Evolutionary conservation across 1,140 invertebrate species (phyloP), one percentile per base, ranked within the genome.

Genomic region (Psilanteris sp.): DNA sequence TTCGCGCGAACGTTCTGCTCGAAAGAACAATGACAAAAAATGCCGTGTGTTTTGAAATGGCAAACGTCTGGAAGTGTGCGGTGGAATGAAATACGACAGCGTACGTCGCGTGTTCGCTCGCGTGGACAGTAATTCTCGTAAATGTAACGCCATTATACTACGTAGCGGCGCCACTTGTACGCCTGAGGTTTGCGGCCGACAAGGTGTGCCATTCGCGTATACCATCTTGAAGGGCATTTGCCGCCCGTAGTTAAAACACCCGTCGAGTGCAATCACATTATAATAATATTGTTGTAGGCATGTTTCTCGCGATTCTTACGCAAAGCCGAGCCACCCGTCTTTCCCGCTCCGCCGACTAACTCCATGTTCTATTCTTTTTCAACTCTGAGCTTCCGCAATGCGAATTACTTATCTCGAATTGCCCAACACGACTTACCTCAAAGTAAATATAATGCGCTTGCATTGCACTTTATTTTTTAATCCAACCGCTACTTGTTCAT

Each of bases 341-440:
- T 52, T 48, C 41, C 55, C 4, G 29, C 29, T 5, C 5, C 4
- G 6, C 36, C 75, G 62, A 81, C n/a, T n/a, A n/a, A n/a, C n/a
- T n/a, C n/a, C n/a, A n/a, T n/a, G n/a, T n/a, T n/a, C n/a, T n/a
- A n/a, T n/a, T n/a, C n/a, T n/a, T n/a, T n/a, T n/a, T n/a, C 81
- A 85, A 86, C 80, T 86, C 84, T 85, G 80, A 80, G 37, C 55
- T 81, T 87, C 86, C 85, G 79, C 81, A 86, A 83, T 86, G 80
- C 81, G 85, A 83, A 86, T 84, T 85, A 79, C 85, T 85, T 84
- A 82, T 78, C 81, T 80, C 74, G 77, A 83, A 79, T 82, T 81
- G 55, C 36, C 73, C 54, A 73, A 70, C 26, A 34, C 14, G 52
- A 44, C 41, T 77, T 77, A 64, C 55, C 62, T 73, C 9, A 37